Evolutionary conservation across 1,140 invertebrate species (phyloP), one percentile per base, ranked within the genome.

Genomic region (Sycophaga agraensis): DNA sequence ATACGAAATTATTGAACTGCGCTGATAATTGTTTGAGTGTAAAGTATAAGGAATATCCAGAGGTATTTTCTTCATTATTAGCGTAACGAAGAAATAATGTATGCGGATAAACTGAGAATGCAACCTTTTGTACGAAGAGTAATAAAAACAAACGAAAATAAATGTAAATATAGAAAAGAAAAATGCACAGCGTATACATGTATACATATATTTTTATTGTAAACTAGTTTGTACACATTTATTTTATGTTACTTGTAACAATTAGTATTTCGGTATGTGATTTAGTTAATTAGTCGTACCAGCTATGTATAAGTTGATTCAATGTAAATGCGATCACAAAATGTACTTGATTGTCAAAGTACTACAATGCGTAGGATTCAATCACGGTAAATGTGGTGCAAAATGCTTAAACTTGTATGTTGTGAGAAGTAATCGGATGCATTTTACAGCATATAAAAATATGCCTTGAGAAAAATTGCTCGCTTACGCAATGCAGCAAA

Each of bases 231-330:
- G 69, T 70, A 69, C 56, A 66, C 68, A 71, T 70, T 75, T 68
- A 73, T 68, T 75, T 77, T 72, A 69, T 59, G 66, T 70, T 69
- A 69, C 56, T 68, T 58, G 65, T 68, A 70, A 50, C 70, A 74
- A 75, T 68, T 73, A 72, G 71, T 71, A 75, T 76, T 75, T 70
- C 66, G 71, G 70, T 71, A 76, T 76, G 71, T 75, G 73, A 75
- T 76, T 71, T 71, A 72, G 67, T 72, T 74, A 54, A 66, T 64
- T 68, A 63, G 45, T 62, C 53, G 56, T 62, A 62, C 60, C 60
- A 56, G 31, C 37, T 62, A 54, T 37, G 7, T 42, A 56, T 56
- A 62, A 50, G 60, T 62, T 62, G 26, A 43, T 40, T 55, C 34
- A 37, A 48, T 61, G 50, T 55, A 55, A 61, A 55, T 61, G 50